Evolutionary conservation across 2,113 vertebrate species (phyloP).

Genomic region (Astur gentilis): DNA sequence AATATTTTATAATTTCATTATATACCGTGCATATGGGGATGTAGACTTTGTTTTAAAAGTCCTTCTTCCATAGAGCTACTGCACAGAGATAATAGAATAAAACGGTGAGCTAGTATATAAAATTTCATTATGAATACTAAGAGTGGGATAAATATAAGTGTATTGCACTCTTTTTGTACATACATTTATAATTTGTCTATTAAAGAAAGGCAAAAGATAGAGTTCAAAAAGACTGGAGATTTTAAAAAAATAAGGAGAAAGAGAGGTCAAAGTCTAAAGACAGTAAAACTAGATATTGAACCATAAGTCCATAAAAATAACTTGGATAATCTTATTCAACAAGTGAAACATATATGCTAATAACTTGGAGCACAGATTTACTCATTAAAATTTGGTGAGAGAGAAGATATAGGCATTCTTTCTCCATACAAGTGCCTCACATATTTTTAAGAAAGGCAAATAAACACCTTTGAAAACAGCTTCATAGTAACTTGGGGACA

Average conservation of each 20-base stretch:
- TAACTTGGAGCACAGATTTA: background rate
- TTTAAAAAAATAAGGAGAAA: background rate
- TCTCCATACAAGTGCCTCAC: background rate
- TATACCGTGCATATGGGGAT: background rate
- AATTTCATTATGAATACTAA: background rate
- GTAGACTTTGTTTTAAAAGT: background rate
- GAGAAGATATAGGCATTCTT: background rate
- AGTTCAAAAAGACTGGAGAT: background rate
- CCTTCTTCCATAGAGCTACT: background rate
- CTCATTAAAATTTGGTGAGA: background rate
- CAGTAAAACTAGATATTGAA: background rate
- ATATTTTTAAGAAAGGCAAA: background rate
- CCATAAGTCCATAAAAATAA: background rate
- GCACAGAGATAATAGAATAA: background rate
- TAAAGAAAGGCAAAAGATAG: background rate
- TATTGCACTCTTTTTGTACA: background rate
- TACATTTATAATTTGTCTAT: background rate
- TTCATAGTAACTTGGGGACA: background rate
- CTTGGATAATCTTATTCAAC: background rate
- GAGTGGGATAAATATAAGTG: background rate
- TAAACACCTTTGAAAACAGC: background rate
- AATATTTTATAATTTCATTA: background rate
- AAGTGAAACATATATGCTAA: background rate
- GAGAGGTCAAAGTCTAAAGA: background rate
- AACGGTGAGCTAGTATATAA: background rate